Evolutionary conservation across 37 sponge, comb jelly and placozoan species (phyloP).

Genomic region (Theonella swinhoei): DNA sequence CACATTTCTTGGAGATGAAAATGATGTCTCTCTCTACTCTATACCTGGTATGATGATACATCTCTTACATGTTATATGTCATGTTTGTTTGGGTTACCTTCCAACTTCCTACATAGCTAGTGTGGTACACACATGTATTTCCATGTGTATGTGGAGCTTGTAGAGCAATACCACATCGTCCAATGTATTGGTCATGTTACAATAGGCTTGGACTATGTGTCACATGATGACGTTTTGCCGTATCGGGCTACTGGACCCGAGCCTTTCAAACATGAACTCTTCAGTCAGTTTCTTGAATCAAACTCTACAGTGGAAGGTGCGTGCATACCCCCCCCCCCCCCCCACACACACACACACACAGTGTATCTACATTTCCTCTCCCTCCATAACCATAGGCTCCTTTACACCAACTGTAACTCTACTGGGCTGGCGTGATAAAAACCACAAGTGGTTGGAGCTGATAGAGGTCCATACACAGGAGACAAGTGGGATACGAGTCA

Average conservation of each 20-base stretch:
- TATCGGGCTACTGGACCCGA: conserved; percentile 70
- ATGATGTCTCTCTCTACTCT: conserved; percentile 59
- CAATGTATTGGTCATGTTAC: too few species aligned
- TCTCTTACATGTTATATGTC: neutral
- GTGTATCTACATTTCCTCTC: neutral
- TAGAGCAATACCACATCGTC: neutral
- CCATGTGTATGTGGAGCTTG: neutral
- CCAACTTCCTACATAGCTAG: neutral
- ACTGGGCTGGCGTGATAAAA: conserved; percentile 76
- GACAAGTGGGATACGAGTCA: conserved; percentile 83
- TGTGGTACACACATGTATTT: too few species aligned
- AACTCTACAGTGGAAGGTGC: conserved; percentile 33
- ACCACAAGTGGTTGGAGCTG: conserved; percentile 84
- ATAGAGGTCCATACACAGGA: conserved; percentile 87
- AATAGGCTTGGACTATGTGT: conserved; percentile 95
- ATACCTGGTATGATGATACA: conserved; percentile 69
- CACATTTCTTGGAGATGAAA: conserved; percentile 62
- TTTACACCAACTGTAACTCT: conserved; percentile 60
- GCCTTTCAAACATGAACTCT: conserved; percentile 88
- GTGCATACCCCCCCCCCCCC: neutral
- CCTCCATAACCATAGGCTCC: neutral
- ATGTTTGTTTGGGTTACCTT: too few species aligned
- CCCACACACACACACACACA: neutral
- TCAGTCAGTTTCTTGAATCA: conserved; percentile 77
- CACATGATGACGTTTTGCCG: conserved; percentile 94